Evolutionary conservation across 2,888 invertebrate genomes (phyloP).

Genomic region (Physocephala rufipes): DNA sequence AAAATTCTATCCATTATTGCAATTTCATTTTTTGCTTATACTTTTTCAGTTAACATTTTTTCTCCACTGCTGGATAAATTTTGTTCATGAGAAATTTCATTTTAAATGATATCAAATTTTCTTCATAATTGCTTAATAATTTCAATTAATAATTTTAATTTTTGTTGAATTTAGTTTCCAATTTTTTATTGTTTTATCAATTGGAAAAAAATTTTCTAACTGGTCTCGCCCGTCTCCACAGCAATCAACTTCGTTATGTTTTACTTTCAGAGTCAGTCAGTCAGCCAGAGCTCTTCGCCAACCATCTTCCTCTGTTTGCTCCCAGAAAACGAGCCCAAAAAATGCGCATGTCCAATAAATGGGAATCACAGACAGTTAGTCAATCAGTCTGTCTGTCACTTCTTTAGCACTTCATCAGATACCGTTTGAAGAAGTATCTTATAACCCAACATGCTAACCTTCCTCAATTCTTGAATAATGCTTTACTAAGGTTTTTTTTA

Average conservation of each 20-base stretch:
- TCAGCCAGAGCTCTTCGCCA: conserved; percentile 4
- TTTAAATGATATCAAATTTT: not conserved
- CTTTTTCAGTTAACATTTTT: conserved; percentile 14
- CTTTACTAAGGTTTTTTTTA: not conserved
- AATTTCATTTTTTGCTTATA: conserved; percentile 19
- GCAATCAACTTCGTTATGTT: conserved; percentile 29
- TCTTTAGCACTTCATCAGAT: conserved; percentile 22
- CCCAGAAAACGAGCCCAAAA: conserved; percentile 17
- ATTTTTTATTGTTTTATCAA: not conserved
- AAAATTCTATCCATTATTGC: conserved; percentile 12
- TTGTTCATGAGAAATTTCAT: not conserved
- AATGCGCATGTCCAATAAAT: conserved; percentile 33
- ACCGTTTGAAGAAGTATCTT: conserved; percentile 18
- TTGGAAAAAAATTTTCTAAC: conserved; percentile 21
- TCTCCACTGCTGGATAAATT: not conserved
- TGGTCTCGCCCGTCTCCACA: conserved; percentile 23
- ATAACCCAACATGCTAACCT: too few species aligned
- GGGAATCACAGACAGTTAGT: conserved; percentile 18
- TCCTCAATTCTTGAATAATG: too few species aligned
- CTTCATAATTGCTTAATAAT: not conserved
- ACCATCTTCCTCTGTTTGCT: conserved; percentile 20
- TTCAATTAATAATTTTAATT: not conserved
- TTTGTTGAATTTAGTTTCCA: conserved; percentile 6
- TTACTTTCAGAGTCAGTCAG: conserved; percentile 27
- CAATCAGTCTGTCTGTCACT: conserved; percentile 17